Base-by-base conservation (phyloP, 2,888 invertebrate species). In the Stenotaenia linearis region DNA sequence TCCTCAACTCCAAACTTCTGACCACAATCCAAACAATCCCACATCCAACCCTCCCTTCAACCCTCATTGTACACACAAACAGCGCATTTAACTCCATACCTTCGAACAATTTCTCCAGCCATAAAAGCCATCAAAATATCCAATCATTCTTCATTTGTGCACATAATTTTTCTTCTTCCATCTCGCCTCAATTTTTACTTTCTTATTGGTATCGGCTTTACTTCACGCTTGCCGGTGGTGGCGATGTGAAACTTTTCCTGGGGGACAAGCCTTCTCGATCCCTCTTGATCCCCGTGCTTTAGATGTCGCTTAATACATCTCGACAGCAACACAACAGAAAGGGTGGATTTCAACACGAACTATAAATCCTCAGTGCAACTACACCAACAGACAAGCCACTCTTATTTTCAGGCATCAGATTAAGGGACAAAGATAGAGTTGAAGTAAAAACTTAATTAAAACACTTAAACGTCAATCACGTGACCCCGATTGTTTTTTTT, bases 171-270 rank as follows among this genome's bases (percentile, higher is more conserved):
- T 56, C 21, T n/a, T 56, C 21, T 21, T 21, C 2, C 56, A 56
- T 15, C 21, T 56, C 21, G 7, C 7, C 7, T 21, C 40, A 40
- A 56, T 56, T 18, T 56, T 56, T 56, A 56, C 56, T 56, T 23
- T 56, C 56, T 56, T 56, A 56, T 56, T 56, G 56, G 56, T 56
- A 56, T 56, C 56, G 56, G 56, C 56, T 56, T 56, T 56, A 56
- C 56, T 23, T 56, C 56, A 21, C 56, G 56, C 56, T 56, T 56
- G 56, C 56, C 56, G 21, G 56, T 56, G 56, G 56, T 56, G 56
- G 56, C 56, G 56, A 56, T 56, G 56, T 56, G 56, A 56, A 56
- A 56, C 56, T 56, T 56, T 56, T 56, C 56, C 56, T 56, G 56
- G 56, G 56, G 56, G 56, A 56, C 56, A 56, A 56, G 56, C 56